phyloP scores from a whole-genome alignment of 1,140 invertebrate species.

The Aricia agestis region DNA sequence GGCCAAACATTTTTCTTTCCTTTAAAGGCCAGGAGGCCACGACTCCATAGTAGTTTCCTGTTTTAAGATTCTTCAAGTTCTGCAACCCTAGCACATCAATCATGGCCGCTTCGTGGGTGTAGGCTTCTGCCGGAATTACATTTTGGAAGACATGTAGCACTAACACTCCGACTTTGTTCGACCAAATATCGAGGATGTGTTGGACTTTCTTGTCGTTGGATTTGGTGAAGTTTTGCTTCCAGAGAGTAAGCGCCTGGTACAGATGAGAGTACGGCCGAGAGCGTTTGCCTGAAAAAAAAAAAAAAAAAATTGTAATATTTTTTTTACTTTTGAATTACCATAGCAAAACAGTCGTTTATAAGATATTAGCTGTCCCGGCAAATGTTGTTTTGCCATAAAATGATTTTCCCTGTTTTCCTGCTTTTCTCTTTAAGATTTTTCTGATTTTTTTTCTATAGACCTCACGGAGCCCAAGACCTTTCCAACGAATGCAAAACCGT shows the following conservation, averaged over 20 bases:
- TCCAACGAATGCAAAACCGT: no score
- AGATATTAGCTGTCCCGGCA: no score
- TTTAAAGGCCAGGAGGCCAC: slow-evolving; percentile 83
- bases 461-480: no score
- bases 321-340: no score
- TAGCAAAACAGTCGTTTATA: no score
- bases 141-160: slow-evolving; percentile 95
- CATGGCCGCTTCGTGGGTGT: slow-evolving; percentile 94
- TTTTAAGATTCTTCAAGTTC: slow-evolving; percentile 88
- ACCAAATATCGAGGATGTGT: slow-evolving; percentile 93
- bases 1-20: slow-evolving; percentile 85
- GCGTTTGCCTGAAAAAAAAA: slow-evolving; percentile 78
- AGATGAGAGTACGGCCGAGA: slow-evolving; percentile 92
- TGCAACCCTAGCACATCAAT: slow-evolving; percentile 89
- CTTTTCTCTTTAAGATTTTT: no score
- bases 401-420: no score
- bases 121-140: slow-evolving; percentile 93
- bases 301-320: no score
- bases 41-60: slow-evolving; percentile 90
- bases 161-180: slow-evolving; percentile 87
- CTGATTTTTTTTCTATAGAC: no score
- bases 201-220: slow-evolving; percentile 82
- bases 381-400: no score
- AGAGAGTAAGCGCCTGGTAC: slow-evolving; percentile 86
- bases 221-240: slow-evolving; percentile 67